Conservation (phyloP, 2,888 invertebrate genomes). For the Lymantria dispar region DNA sequence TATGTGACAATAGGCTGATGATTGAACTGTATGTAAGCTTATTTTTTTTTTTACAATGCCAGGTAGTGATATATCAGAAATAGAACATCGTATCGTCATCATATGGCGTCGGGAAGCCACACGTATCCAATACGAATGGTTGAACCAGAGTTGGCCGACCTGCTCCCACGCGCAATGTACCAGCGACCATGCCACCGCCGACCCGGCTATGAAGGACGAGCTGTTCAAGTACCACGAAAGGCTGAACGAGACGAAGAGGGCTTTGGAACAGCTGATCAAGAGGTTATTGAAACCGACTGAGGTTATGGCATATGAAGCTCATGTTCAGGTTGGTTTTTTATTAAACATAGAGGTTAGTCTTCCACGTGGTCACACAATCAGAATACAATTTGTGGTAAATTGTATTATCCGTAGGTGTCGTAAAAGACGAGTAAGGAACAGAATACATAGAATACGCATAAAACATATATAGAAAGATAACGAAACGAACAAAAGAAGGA, state of each 20-base stretch:
- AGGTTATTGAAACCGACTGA: slow-evolving; percentile 88
- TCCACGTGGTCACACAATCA: no score
- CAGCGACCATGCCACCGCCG: slow-evolving; percentile 38
- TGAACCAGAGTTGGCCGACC: slow-evolving; percentile 86
- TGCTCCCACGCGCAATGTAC: slow-evolving; percentile 70
- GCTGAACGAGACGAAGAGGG: slow-evolving; percentile 87
- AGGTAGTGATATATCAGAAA: slow-evolving; percentile 70
- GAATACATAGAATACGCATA: no score
- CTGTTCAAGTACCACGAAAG: slow-evolving; percentile 55
- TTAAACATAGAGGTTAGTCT: no score
- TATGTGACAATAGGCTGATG: no score
- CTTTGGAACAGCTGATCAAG: slow-evolving; percentile 87
- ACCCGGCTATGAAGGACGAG: slow-evolving; percentile 58
- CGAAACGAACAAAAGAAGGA: no score
- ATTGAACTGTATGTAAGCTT: not conserved
- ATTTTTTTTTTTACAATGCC: slow-evolving; percentile 36
- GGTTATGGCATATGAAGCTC: slow-evolving; percentile 89
- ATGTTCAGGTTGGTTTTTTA: slow-evolving; percentile 83
- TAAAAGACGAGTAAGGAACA: no score
- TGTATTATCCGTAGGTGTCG: no score
- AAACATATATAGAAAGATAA: no score
- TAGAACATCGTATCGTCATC: slow-evolving; percentile 90
- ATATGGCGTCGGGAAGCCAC: slow-evolving; percentile 94
- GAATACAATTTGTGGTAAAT: no score
- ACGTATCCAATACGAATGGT: slow-evolving; percentile 96